Base-by-base conservation (phyloP, 35 echinoderm and acorn worm genomes). In the Lytechinus variegatus region DNA sequence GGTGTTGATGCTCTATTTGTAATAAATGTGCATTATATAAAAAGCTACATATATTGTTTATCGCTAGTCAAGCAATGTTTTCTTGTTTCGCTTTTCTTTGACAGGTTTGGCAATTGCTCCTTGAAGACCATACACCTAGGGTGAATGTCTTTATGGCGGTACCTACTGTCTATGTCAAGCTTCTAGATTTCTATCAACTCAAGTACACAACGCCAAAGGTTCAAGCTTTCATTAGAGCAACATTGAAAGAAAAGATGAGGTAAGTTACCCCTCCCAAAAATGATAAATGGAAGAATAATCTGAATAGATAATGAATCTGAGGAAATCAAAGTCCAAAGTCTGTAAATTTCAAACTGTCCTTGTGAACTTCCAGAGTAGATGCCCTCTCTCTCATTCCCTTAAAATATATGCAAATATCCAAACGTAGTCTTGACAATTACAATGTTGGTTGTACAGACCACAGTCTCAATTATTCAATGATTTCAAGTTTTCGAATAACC, bases 71-170 rank as follows among this genome's bases (percentile, higher is more conserved):
- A 13, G 6, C 56, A 9, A 4, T 79, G 16, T 79, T 79, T 79
- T 79, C 19, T n/a, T 24, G 19, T 79, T 19, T 79, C 6, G 66
- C 19, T n/a, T 44, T n/a, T n/a, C 3, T 79, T 79, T 16, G 12
- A 29, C 79, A 99, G 98, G 98, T 99, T 8, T 99, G 98, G 98
- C 95, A 96, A 10, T 87, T 95, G 44, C 95, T 99, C 1, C 89
- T 99, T n/a, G 87, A 87, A n/a, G 94, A 97, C 95, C 44, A 53
- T 27, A 53, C 66, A 19, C 95, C 98, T 44, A 95, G 95, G n/a
- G 60, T 99, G 19, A 99, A 99, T 95, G 54, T 99, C 52, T 99
- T 97, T 24, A 99, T 99, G 97, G 98, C 97, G 54, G 98, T 99
- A 1, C 98, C 98, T 10, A 99, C 98, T 27, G 96, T 97, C 55